Evolutionary conservation across 1,140 invertebrate genomes (phyloP), one percentile per base, ranked within the genome.

Genomic region (Mya arenaria): DNA sequence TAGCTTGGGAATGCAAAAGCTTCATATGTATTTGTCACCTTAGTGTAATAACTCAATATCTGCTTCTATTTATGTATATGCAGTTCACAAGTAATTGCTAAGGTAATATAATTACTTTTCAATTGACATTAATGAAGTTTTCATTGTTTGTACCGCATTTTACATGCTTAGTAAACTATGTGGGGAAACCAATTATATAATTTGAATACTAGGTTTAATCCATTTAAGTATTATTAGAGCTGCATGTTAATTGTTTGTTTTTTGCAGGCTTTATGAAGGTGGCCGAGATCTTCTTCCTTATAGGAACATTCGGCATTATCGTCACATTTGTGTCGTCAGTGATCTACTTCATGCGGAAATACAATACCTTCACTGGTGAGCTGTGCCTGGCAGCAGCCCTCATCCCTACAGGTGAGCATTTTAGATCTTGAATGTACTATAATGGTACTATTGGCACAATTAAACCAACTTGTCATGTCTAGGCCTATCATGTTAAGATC

Each of bases 351-450:
- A 68, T 25, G 19, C 30, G 65, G 10, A 79, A 68, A 34, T 79
- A 79, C 63, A 79, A 69, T 28, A 28, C 75, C 8, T 41, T 55
- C 4, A 69, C 63, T 15, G 75, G 75, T 0, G 75, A 79, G n/a
- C 39, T 79, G n/a, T 69, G 63, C 10, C 63, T 79, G 4, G 75
- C 75, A 68, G 75, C 32, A 19, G 41, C 25, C 25, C 28, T 79
- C 8, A 32, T 69, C 8, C 63, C 63, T 8, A 19, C 52, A 34
- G 62, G 75, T 79, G 58, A 75, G 30, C 34, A 13, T 52, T 10
- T 60, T 60, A 13, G 8, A n/a, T 10, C 56, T 10, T 13, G 10
- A 48, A n/a, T 48, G 10, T 48, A 10, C n/a, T n/a, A 48, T 48
- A 48, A 10, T 48, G n/a, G 10, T 13, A 48, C 10, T 48, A n/a